Evolutionary conservation across 1,140 invertebrate species (phyloP).

Genomic region (Drosophila busckii): DNA sequence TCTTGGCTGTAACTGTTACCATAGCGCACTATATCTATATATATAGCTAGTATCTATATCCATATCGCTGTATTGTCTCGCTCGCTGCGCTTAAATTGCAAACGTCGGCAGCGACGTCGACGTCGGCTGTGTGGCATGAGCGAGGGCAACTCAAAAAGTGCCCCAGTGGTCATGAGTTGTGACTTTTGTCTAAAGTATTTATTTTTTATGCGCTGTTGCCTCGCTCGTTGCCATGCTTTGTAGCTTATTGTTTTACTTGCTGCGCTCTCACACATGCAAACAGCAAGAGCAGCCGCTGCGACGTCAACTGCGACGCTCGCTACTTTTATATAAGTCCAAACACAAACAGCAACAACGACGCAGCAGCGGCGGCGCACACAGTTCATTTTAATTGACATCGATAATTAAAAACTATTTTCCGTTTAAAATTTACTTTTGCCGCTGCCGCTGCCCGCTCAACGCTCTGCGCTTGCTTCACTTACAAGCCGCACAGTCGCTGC

Average conservation of each 20-base stretch:
- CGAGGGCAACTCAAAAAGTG: too few relatives aligned
- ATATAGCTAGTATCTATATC: too few relatives aligned
- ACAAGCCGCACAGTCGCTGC: too few relatives aligned
- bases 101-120: too few relatives aligned
- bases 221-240: slow-evolving; percentile 29
- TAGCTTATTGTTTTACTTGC: slow-evolving; percentile 40
- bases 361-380: slow-evolving; percentile 36
- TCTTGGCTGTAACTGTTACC: too few relatives aligned
- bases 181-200: slow-evolving; percentile 39
- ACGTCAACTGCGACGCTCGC: too few relatives aligned
- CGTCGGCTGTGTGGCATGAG: too few relatives aligned
- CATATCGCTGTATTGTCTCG: too few relatives aligned
- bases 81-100: too few relatives aligned
- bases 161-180: slow-evolving; percentile 17
- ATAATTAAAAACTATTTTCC: slow-evolving; percentile 72
- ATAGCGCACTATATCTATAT: too few relatives aligned
- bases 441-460: slow-evolving; percentile 18
- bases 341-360: slow-evolving; percentile 19
- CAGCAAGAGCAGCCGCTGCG: slow-evolving; percentile 36
- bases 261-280: too few relatives aligned
- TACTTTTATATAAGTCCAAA: slow-evolving; percentile 46
- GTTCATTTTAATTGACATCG: slow-evolving; percentile 73
- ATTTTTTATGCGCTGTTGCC: slow-evolving; percentile 7
- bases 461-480: slow-evolving; percentile 28
- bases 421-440: slow-evolving; percentile 32